Evolutionary conservation across 2,113 vertebrate genomes (phyloP), one percentile per base, ranked within the genome.

Genomic region (Neolamprologus sp.): DNA sequence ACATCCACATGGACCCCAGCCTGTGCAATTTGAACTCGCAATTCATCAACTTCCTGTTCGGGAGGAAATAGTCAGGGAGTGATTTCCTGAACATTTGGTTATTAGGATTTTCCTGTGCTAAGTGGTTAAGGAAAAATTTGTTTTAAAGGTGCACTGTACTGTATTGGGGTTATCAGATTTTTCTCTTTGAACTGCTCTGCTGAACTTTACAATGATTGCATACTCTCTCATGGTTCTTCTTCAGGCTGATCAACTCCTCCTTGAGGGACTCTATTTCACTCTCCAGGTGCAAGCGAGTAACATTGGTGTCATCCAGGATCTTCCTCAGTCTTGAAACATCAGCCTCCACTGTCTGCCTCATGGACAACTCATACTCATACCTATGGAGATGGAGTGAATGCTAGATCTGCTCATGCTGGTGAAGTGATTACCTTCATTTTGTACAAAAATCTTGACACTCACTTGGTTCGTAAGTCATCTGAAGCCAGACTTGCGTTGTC

Each of bases 171-270:
- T 30, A 49, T 51, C 17, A 23, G 49, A 60, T 45, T 23, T 80
- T 54, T 80, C 17, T 58, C 10, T 21, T 55, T 49, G 14, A 75
- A 84, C 26, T 78, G 10, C 16, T 49, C 5, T 30, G 71, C 7
- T 49, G 42, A 11, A 49, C 71, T 75, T 75, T 49, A 78, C 0
- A 51, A 80, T 17, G 51, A 6, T 16, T 73, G 6, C 91, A 95
- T 89, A 98, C 98, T 93, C 89, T 92, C 28, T 97, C 94, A 0
- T 99, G 98, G 91, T 96, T 98, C 95, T 95, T 98, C 94, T 81
- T 97, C 13, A 98, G 94, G 40, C 4, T 95, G 47, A 98, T 90
- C 89, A 98, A 13, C 90, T 99, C 97, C 89, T 98, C 97, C 85
- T 93, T 97, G 35, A 98, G 96, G 16, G 96, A 95, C 87, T 99